phyloP scores from a whole-genome alignment of 2,888 invertebrate species.

The Diarsia dahlii region DNA sequence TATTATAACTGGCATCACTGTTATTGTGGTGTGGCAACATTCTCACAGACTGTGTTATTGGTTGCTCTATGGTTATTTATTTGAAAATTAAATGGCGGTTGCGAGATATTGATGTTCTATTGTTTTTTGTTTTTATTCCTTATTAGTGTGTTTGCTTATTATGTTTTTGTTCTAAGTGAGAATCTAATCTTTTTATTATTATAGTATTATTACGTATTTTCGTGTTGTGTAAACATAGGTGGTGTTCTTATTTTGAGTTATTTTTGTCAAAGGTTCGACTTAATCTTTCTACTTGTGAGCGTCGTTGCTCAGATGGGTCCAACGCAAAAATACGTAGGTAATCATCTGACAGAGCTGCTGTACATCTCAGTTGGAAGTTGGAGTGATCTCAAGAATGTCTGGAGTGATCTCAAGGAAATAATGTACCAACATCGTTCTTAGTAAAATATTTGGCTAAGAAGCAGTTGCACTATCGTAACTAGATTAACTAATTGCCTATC shows the following conservation, averaged over 20 bases:
- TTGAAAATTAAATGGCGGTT: conserved; percentile 59
- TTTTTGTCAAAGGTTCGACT: not conserved
- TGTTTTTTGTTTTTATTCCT: conserved; percentile 19
- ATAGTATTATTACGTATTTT: not conserved
- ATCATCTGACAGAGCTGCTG: too few relatives aligned
- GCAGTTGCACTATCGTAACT: not conserved
- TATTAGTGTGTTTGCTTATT: conserved; percentile 8
- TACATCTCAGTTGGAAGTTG: not conserved
- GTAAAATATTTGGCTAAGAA: not conserved
- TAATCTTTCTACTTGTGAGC: not conserved
- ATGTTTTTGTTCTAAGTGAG: conserved; percentile 19
- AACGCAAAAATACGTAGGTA: too few relatives aligned
- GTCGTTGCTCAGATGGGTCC: not conserved
- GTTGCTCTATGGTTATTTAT: conserved; percentile 55
- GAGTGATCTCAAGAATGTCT: not conserved
- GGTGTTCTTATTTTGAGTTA: not conserved
- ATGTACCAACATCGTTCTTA: not conserved
- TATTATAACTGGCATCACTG: conserved; percentile 61
- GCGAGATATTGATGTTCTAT: conserved; percentile 29
- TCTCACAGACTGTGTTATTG: conserved; percentile 50
- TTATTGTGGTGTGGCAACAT: conserved; percentile 60
- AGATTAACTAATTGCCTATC: not conserved
- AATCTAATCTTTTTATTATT: not conserved
- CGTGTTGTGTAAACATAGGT: conserved; percentile 3
- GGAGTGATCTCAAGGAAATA: not conserved